Base-by-base conservation (phyloP, 1,140 invertebrate species). In the Heliconius himera region DNA sequence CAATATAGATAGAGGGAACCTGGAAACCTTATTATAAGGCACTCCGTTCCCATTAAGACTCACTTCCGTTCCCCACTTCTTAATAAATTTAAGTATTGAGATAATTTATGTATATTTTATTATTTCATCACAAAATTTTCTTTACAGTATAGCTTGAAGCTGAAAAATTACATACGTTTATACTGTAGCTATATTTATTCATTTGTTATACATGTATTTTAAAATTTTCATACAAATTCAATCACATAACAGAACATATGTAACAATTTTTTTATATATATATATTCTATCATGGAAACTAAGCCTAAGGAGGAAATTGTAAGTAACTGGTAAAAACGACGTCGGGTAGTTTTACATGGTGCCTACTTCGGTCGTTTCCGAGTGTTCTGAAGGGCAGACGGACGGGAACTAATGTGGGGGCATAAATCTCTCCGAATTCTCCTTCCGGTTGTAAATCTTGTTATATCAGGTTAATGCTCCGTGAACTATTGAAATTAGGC, bases 241-340 rank as follows among this genome's bases (percentile, higher is more conserved):
- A 29, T 29, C 29, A 29, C 33, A 36, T 36, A 54, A 54, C 13
- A 54, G 1, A 46, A 46, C 41, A 46, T 46, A 46, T 46, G 41
- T 46, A 46, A 46, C 13, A 46, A 3, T 16, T 16, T 46, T 16
- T 16, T 46, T 46, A 16, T 13, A 46, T 46, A 13, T 13, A 13
- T 13, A 46, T 13, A 46, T 18, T 51, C 18, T 20, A 51, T 3
- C n/a, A 33, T 72, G 70, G 11, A 66, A 26, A 41, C 70, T 38
- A 38, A n/a, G 70, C 70, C 70, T 80, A 73, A 70, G 72, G 78
- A 77, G 80, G 81, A 85, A 85, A 89, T 89, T 88, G 88, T 88
- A 88, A 88, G 84, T 89, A 88, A 89, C 82, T 85, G 86, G 77
- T 81, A 56, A 81, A 76, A 80, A 79, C 84, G 87, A 81, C 79